A percentile compares a stretch with the other conserved stretches of the same genome.
Conservation (phyloP, 2,888 invertebrate genomes). For the Linhomoeus sp. region DNA sequence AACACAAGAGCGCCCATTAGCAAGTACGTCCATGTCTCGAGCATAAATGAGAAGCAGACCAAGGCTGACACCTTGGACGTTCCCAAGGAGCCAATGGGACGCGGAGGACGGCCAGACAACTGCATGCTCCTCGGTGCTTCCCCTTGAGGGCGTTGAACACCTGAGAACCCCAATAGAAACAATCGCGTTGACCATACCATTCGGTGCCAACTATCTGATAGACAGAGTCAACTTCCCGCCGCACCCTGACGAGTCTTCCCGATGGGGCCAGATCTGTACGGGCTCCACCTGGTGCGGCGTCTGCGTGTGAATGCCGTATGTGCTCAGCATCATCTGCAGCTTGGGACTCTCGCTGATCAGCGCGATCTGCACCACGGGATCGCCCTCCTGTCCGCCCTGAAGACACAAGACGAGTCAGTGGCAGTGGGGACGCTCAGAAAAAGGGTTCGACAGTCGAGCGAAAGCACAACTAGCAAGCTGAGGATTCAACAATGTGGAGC, state of each 20-base stretch:
- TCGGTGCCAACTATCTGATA: too few relatives aligned
- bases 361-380: constrained; percentile 91
- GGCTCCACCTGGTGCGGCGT: constrained; percentile 62
- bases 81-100: constrained; percentile 87
- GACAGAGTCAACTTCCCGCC: not conserved
- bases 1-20: constrained; percentile 2
- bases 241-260: constrained; percentile 40
- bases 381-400: constrained; percentile 65
- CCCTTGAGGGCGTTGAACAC: constrained; percentile 56
- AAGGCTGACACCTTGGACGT: constrained; percentile 80
- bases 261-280: constrained; percentile 67
- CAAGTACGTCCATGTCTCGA: not conserved
- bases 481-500: too few relatives aligned
- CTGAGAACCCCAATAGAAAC: too few relatives aligned
- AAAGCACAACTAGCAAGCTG: too few relatives aligned
- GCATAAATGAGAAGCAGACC: not conserved
- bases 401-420: too few relatives aligned
- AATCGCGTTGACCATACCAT: too few relatives aligned
- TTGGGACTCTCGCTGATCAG: constrained; percentile 92
- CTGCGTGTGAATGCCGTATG: constrained; percentile 96
- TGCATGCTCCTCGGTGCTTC: constrained; percentile 69
- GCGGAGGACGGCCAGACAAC: constrained; percentile 70
- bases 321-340: constrained; percentile 95
- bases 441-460: too few relatives aligned
- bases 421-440: too few relatives aligned